phyloP scores from a whole-genome alignment of 2,113 vertebrate genomes.

The Pyrgilauda ruficollis region DNA sequence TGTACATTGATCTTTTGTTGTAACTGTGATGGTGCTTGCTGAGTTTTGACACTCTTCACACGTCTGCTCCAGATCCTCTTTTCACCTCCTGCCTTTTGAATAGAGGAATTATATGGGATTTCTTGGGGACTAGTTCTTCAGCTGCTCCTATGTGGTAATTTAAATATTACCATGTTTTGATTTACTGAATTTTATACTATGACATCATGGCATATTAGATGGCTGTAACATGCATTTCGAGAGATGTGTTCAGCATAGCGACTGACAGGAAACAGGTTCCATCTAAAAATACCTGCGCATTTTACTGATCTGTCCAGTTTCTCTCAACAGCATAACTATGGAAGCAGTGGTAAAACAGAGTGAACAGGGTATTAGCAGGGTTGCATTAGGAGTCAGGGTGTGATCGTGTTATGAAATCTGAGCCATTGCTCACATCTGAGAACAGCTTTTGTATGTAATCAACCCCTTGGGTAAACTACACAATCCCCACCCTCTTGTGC shows the following conservation, averaged over 20 bases:
- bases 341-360: not conserved
- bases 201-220: not conserved
- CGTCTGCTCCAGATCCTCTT: not conserved
- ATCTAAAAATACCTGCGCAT: not conserved
- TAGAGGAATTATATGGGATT: not conserved
- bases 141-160: not conserved
- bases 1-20: not conserved
- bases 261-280: not conserved
- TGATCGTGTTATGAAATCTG: not conserved
- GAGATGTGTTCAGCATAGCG: accelerated
- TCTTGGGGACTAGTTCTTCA: not conserved
- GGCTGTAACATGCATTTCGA: not conserved
- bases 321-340: not conserved
- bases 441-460: not conserved
- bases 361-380: not conserved
- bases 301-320: not conserved
- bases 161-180: not conserved
- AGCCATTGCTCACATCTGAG: not conserved
- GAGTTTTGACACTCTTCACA: not conserved
- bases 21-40: not conserved
- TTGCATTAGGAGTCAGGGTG: not conserved
- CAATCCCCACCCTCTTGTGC: not conserved
- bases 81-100: not conserved
- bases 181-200: not conserved
- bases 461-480: not conserved